Evolutionary conservation across 1,140 invertebrate genomes (phyloP).

Genomic region (Hyphantria cunea): DNA sequence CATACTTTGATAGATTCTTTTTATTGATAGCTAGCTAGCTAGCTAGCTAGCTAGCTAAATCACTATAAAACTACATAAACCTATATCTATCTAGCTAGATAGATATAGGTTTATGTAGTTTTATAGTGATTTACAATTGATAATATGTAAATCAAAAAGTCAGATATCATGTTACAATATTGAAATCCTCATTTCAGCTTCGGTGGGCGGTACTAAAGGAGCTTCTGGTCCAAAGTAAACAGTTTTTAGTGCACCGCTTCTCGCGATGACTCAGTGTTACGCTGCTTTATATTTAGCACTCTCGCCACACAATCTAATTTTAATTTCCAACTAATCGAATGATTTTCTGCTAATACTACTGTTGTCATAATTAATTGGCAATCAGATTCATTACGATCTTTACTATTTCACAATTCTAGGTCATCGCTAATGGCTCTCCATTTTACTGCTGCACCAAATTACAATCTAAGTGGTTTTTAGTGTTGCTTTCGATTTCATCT

Average conservation of each 20-base stretch:
- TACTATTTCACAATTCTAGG: constrained; percentile 10
- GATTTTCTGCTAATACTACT: constrained; percentile 37
- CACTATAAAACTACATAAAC: too few relatives aligned
- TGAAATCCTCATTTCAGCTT: constrained; percentile 70
- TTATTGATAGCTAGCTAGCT: too few relatives aligned
- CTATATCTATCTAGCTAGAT: too few relatives aligned
- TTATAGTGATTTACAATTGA: too few relatives aligned
- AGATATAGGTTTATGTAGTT: too few relatives aligned
- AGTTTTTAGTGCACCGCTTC: constrained; percentile 70
- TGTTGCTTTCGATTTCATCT: too few relatives aligned
- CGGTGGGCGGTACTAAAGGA: constrained; percentile 76
- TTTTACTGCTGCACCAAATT: too few relatives aligned
- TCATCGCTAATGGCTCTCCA: constrained; percentile 4
- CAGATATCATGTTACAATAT: constrained; percentile 19
- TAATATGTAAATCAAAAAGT: too few relatives aligned
- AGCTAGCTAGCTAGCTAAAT: too few relatives aligned
- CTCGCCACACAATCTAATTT: constrained; percentile 38
- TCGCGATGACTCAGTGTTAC: constrained; percentile 58
- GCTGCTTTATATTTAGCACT: constrained; percentile 70
- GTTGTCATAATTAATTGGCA: constrained; percentile 17
- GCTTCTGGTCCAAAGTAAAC: constrained; percentile 74
- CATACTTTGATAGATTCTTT: too few relatives aligned
- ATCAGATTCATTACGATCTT: constrained; percentile 26
- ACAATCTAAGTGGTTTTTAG: too few relatives aligned
- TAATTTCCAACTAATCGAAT: constrained; percentile 57